Percentiles rank a stretch among this genome's conserved stretches.
Conservation (phyloP, 2,113 vertebrate genomes). For the Pluvianellus socialis region DNA sequence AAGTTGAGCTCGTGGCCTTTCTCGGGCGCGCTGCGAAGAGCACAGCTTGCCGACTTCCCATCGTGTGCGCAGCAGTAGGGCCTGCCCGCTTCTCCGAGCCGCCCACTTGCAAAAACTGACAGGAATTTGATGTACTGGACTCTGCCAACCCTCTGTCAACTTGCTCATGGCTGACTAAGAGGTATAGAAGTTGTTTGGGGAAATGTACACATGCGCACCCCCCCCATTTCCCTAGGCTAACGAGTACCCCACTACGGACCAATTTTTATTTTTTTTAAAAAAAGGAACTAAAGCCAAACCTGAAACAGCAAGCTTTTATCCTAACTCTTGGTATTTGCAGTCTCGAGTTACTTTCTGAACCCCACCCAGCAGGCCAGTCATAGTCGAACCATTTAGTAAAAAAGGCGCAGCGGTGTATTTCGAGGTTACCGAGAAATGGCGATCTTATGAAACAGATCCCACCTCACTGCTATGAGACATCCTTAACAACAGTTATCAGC, state of each 20-base stretch:
- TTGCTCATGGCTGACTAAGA: background rate
- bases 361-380: background rate
- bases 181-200: background rate
- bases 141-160: background rate
- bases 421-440: background rate
- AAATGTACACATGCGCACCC: background rate
- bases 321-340: background rate
- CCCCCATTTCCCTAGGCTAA: background rate
- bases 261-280: background rate
- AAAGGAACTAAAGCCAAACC: background rate
- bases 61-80: background rate
- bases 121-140: background rate
- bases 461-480: background rate
- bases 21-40: background rate
- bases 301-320: background rate
- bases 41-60: background rate
- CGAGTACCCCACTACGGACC: background rate
- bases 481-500: constrained; percentile 75
- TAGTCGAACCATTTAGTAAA: background rate
- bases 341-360: background rate
- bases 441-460: background rate
- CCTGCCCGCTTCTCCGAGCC: background rate
- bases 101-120: background rate
- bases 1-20: background rate
- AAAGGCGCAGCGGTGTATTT: background rate